Evolutionary conservation across 2,888 invertebrate genomes (phyloP).

Genomic region (Operophtera brumata): DNA sequence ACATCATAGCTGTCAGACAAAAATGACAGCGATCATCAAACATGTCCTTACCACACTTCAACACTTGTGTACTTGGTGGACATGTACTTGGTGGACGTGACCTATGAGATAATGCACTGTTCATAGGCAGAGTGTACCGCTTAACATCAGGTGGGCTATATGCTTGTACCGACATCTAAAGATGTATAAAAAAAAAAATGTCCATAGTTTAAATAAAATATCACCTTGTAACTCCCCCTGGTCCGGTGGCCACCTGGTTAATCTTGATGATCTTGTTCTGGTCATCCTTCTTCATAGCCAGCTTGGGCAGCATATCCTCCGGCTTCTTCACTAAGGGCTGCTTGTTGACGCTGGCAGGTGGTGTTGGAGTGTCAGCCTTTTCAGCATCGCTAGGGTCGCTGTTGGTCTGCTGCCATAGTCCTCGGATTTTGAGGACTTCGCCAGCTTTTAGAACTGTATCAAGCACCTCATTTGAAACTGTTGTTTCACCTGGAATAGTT

Average conservation of each 20-base stretch:
- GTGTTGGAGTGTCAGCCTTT: conserved; percentile 49
- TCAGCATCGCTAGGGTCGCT: conserved; percentile 58
- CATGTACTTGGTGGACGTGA: too few species aligned
- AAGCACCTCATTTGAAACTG: conserved; percentile 91
- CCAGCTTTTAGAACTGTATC: conserved; percentile 91
- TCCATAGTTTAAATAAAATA: too few species aligned
- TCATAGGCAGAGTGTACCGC: too few species aligned
- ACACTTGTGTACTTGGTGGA: too few species aligned
- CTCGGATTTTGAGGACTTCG: conserved; percentile 89
- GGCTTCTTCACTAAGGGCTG: conserved; percentile 53
- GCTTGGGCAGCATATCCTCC: conserved; percentile 59
- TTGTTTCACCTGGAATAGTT: conserved; percentile 83
- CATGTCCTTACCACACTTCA: too few species aligned
- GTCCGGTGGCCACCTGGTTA: conserved; percentile 50
- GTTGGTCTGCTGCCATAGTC: conserved; percentile 86
- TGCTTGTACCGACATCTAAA: too few species aligned
- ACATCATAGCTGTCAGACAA: too few species aligned
- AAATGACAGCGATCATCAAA: too few species aligned
- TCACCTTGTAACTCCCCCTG: conserved; percentile 60
- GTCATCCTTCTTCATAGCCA: conserved; percentile 75
- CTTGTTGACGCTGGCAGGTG: conserved; percentile 51
- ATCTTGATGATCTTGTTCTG: conserved; percentile 65
- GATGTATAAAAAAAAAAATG: too few species aligned
- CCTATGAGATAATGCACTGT: too few species aligned
- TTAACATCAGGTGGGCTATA: too few species aligned